These are phyloP conservation scores for Zonitis immaculata DNA, from an alignment of 2,888 invertebrate genomes.

Conservation along the genomic window DNA sequence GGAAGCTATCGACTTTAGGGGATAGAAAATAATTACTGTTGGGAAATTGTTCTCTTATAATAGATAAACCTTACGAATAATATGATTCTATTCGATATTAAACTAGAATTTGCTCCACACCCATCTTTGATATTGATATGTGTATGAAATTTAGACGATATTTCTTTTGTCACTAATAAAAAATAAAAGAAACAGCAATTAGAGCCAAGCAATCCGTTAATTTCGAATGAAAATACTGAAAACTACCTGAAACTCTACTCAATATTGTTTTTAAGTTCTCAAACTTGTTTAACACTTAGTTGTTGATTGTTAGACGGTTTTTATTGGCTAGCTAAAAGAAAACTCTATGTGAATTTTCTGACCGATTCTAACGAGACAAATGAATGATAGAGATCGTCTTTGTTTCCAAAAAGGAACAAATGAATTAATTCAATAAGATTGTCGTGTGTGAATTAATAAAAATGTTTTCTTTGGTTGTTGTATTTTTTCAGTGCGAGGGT, in stretches of 20 bases:
- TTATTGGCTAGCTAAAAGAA: neutral
- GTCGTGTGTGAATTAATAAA: too few relatives aligned
- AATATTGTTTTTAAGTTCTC: neutral
- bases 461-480: too few relatives aligned
- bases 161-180: neutral
- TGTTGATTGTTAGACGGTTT: neutral
- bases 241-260: neutral
- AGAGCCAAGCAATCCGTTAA: neutral
- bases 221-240: neutral
- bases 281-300: neutral
- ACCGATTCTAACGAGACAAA: neutral
- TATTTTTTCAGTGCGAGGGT: too few relatives aligned
- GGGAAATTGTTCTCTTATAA: conserved; percentile 31
- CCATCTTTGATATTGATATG: neutral
- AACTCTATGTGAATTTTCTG: neutral
- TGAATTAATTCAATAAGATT: too few relatives aligned
- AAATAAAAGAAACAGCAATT: neutral
- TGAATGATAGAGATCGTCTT: neutral
- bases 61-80: conserved; percentile 30
- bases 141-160: too few relatives aligned
- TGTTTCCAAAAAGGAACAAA: too few relatives aligned
- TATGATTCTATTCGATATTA: conserved; percentile 24
- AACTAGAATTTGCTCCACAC: too few relatives aligned
- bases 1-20: conserved; percentile 39
- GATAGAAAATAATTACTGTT: conserved; percentile 41